Conservation (phyloP, 2,888 invertebrate genomes). For the Gisinianus flammeolus region DNA sequence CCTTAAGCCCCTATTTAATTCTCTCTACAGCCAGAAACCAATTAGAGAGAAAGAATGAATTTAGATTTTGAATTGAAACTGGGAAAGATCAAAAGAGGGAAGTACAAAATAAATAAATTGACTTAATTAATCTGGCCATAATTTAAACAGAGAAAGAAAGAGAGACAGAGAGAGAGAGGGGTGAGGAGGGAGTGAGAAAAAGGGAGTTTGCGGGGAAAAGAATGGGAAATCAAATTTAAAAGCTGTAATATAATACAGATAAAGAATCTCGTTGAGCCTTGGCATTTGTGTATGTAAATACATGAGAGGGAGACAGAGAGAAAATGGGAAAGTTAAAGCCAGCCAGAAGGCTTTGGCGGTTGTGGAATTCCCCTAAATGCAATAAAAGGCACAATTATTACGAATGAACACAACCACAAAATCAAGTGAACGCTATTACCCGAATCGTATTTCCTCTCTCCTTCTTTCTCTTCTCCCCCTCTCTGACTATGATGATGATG, state of each 20-base stretch:
- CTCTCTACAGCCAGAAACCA: too few species aligned
- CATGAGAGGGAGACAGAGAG: background rate
- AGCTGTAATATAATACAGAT: background rate
- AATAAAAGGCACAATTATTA: constrained; percentile 18
- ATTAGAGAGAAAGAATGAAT: too few species aligned
- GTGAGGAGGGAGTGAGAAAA: background rate
- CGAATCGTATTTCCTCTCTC: background rate
- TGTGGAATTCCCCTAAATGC: constrained; percentile 16
- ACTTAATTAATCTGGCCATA: background rate
- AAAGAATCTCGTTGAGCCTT: background rate
- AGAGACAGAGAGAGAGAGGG: background rate
- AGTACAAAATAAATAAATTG: background rate
- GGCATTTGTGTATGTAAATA: background rate
- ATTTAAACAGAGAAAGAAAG: background rate
- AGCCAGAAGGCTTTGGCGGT: background rate
- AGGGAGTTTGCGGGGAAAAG: background rate
- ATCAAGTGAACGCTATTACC: constrained; percentile 12
- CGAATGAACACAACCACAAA: constrained; percentile 19
- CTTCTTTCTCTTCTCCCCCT: background rate
- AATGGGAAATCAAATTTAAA: background rate
- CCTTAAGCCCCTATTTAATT: too few species aligned
- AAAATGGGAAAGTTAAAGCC: background rate
- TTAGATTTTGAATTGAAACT: too few species aligned
- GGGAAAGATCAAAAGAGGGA: too few species aligned
- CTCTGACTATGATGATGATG: background rate